Evolutionary conservation across 2,888 invertebrate genomes (phyloP).

Genomic region (Erpobdella octoculata): DNA sequence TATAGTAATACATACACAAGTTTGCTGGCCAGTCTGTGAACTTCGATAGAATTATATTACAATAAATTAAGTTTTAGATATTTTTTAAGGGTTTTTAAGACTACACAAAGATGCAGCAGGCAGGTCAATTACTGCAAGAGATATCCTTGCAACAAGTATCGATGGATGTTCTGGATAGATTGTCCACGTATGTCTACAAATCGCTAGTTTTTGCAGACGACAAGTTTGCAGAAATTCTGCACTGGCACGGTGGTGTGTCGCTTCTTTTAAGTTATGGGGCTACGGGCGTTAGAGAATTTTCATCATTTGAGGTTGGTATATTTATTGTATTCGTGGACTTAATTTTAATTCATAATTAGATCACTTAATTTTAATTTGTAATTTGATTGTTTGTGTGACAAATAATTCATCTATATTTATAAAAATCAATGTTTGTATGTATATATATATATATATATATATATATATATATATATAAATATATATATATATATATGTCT

Average conservation of each 20-base stretch:
- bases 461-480: too few species aligned
- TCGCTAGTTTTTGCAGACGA: conserved; percentile 37
- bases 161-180: conserved; percentile 12
- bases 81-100: too few species aligned
- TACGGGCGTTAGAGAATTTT: conserved; percentile 60
- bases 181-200: conserved; percentile 20
- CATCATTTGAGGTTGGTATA: conserved; percentile 59
- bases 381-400: neutral
- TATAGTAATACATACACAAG: too few species aligned
- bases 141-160: neutral
- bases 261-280: conserved; percentile 61
- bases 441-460: too few species aligned
- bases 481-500: too few species aligned
- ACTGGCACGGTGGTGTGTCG: conserved; percentile 56
- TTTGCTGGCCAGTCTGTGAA: too few species aligned
- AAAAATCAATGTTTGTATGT: too few species aligned
- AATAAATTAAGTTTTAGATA: too few species aligned
- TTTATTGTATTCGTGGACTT: neutral
- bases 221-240: conserved; percentile 35
- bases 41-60: too few species aligned
- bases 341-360: too few species aligned
- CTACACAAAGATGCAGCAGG: neutral
- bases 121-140: conserved; percentile 4
- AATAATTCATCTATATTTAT: neutral
- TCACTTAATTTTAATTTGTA: too few species aligned